Evolutionary conservation across 2,113 vertebrate genomes (phyloP), one percentile per base, ranked within the genome.

Genomic region (Polypterus bichir): DNA sequence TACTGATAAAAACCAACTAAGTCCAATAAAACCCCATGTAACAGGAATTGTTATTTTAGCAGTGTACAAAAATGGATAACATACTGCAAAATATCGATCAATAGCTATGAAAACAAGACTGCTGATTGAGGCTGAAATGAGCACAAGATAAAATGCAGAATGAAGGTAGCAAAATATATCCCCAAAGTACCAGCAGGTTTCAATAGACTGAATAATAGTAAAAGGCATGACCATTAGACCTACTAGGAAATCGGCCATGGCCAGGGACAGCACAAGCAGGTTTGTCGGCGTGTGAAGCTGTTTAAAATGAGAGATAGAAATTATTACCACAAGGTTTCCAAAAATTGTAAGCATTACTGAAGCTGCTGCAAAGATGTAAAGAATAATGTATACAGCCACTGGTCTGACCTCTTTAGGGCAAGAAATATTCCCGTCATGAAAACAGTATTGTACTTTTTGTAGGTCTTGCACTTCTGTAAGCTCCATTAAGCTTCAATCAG

Each of bases 241-340:
- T 6, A 64, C 57, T 3, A 64, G 63, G 52, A 64, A 47, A 53
- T 64, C 57, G 4, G 63, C 57, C 11, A 53, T 9, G 44, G 63
- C 63, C 48, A 59, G 49, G 44, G 57, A 60, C 45, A 59, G 57
- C 49, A 60, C n/a, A 60, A 60, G 46, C 6, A 46, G 45, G 57
- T 64, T 64, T 7, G 63, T 64, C 8, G 57, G 63, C 9, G 63
- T 64, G 5, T 64, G 63, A 49, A 64, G 57, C 11, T 64, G 63
- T 44, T 56, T 64, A 48, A 59, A 64, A 10, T 62, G 54, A 55
- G 61, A 62, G 61, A 62, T 62, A 47, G 61, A 62, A 56, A 62
- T 56, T 44, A 55, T 57, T 47, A 62, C 54, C 9, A 62, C 27
- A 45, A 48, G 46, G 61, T 56, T 62, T 62, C 61, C 61, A 47